Base-by-base conservation (phyloP, 2,113 vertebrate species). In the Hydrolagus affinis region DNA sequence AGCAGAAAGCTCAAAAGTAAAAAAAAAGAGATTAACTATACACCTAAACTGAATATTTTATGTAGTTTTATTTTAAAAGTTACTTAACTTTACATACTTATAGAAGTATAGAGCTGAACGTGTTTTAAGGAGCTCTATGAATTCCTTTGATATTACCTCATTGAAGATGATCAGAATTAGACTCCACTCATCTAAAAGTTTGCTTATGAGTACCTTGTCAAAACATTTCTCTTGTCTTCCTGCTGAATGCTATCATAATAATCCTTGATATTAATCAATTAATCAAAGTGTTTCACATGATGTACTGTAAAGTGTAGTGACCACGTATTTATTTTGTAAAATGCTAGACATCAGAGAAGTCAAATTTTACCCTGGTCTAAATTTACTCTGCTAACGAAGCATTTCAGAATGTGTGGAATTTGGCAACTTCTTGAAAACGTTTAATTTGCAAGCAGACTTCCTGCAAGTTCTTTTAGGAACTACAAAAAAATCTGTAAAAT, bases 1-100 rank as follows among this genome's bases (percentile, higher is more conserved):
- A 87, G 87, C 0, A 64, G 76, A 87, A 88, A 87, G 89, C 87
- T 88, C 87, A 89, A 89, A 85, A 83, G 87, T 89, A 90, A 23
- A 12, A 86, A 21, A 85, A 87, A 88, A 71, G 86, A 87, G 88
- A 88, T 85, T 87, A 88, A 86, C 85, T 25, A 88, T 87, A 85
- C 86, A 87, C 0, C 32, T 88, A 73, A 59, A 12, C 77, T 72
- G 25, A 88, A 86, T 88, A 87, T 86, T 85, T 14, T 72, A 28
- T 72, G 25, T 72, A 3, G 30, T 44, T 44, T 44, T 44, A 72
- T 30, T 72, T 72, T 2, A 72, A 30, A 44, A 6, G 44, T 72
- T 11, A 72, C 30, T 72, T 23, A 72, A 72, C 30, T 72, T 28
- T 28, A 72, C 11, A 23, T n/a, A 14, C 28, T 72, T 72, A 72